Conservation (phyloP, 2,113 vertebrate species). For the Anolis sagrei region DNA sequence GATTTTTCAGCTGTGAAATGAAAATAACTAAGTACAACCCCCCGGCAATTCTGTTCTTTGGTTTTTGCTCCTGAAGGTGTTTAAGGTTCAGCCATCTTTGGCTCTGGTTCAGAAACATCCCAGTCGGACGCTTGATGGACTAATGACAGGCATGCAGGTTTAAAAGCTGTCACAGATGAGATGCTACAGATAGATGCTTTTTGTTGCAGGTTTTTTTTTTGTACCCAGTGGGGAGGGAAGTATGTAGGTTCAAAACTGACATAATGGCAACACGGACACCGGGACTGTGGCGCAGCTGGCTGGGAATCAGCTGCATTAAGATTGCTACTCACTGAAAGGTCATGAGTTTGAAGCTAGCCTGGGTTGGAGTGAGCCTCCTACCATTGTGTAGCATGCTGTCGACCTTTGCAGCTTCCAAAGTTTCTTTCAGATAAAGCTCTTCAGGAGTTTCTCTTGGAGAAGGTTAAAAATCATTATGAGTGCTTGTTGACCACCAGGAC, state of each 20-base stretch:
- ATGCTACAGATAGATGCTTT: neutral
- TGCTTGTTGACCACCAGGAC: no score
- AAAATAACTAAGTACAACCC: neutral
- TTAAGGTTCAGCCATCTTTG: slow-evolving; percentile 33
- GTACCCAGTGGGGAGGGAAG: neutral
- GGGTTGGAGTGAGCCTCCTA: no score
- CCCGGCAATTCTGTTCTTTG: slow-evolving; percentile 36
- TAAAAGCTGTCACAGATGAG: neutral
- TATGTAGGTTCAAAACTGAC: neutral
- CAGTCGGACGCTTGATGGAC: neutral
- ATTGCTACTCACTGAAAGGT: no score
- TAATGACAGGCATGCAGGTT: neutral
- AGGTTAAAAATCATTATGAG: no score
- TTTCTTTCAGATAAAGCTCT: no score
- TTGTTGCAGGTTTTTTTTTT: neutral
- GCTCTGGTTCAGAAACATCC: slow-evolving; percentile 31
- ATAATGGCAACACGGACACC: neutral
- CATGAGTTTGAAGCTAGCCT: no score
- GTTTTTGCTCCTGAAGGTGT: neutral
- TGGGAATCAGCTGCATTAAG: no score
- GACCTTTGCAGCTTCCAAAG: no score
- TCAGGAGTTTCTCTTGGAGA: no score
- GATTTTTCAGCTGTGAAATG: neutral
- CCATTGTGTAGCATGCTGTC: no score
- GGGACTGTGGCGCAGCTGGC: no score